Evolutionary conservation across 1,140 invertebrate genomes (phyloP).

Genomic region (Nephotettix cincticeps): DNA sequence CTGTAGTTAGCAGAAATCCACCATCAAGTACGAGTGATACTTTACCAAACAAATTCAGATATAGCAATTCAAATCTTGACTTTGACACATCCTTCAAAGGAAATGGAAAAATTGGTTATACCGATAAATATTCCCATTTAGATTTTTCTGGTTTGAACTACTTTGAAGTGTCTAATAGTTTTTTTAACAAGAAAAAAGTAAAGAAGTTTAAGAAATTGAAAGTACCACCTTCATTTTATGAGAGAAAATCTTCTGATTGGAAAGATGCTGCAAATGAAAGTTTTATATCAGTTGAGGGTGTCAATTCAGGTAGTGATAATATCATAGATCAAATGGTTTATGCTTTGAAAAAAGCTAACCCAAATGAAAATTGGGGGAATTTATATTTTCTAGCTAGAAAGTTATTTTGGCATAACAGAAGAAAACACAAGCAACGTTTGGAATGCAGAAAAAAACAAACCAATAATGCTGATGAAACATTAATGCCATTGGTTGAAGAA

Average conservation of each 20-base stretch:
- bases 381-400: neutral
- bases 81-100: neutral
- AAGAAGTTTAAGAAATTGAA: neutral
- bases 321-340: neutral
- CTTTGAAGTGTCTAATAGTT: neutral
- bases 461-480: neutral
- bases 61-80: constrained; percentile 9
- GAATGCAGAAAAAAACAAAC: neutral
- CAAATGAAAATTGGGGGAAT: neutral
- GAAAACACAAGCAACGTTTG: neutral
- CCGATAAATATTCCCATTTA: neutral
- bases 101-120: neutral
- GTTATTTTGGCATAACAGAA: neutral
- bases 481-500: too few species aligned
- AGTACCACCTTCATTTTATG: neutral
- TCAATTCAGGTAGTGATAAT: neutral
- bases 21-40: neutral
- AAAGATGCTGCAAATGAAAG: neutral
- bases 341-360: neutral
- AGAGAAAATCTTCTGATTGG: neutral
- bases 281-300: neutral
- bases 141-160: neutral
- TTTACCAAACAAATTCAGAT: neutral
- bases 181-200: neutral
- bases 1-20: neutral